Base-by-base conservation (phyloP, 2,797 vertebrate species). In the Enteromius paludinosus region DNA sequence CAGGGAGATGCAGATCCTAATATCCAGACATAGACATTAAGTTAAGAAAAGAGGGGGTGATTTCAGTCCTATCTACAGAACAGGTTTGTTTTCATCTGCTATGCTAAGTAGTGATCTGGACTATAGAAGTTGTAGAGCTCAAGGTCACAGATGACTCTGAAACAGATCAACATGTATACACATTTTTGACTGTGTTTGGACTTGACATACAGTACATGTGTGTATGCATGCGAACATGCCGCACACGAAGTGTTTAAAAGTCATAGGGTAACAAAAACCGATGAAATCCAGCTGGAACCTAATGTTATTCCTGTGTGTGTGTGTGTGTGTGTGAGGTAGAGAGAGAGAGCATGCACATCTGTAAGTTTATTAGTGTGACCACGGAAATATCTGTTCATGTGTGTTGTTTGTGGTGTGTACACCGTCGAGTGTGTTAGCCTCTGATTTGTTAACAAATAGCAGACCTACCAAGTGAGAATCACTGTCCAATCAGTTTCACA, bases 161-260 rank as follows among this genome's bases (percentile, higher is more conserved):
- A 38, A 65, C 28, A 65, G 43, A 52, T 81, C n/a, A 4, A 47
- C 18, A 17, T 85, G 77, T 30, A 72, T 69, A 82, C 43, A 77
- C 38, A 79, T 25, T 30, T 66, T 33, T 62, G 4, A 74, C 25
- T 59, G 25, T 68, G 81, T 28, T 69, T 66, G 20, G 25, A 68
- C 11, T 45, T 82, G 12, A 82, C 45, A 30, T 76, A 35, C 47
- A 43, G 38, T 45, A n/a, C 18, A 25, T 71, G 54, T 30, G 5
- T 35, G 28, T n/a, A 56, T 54, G 52, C 33, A 80, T 59, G 10
- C 15, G 20, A 43, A 52, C 84, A 85, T 61, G 25, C 78, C 85
- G 56, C 71, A 86, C 84, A 85, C 52, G 15, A 62, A 79, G 33
- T 84, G 80, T 83, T 62, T 84, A 69, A 66, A 45, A 52, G 23